Evolutionary conservation across 2,888 invertebrate genomes (phyloP).

Genomic region (Cheilosia vulpina): DNA sequence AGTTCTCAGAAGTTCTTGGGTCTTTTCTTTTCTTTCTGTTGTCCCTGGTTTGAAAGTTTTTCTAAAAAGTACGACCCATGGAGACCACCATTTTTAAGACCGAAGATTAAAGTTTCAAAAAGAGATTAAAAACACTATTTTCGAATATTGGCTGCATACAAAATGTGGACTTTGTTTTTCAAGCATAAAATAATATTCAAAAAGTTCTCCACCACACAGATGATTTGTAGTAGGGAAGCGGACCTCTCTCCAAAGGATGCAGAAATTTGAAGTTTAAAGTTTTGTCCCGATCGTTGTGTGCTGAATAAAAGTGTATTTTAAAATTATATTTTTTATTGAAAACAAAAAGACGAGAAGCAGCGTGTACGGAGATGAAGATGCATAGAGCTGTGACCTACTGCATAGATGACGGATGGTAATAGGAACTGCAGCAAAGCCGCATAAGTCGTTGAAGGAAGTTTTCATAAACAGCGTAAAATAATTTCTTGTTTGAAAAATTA

Average conservation of each 20-base stretch:
- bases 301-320: too few relatives aligned
- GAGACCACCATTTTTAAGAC: constrained; percentile 6
- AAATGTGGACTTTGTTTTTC: constrained; percentile 30
- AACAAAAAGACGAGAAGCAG: neutral
- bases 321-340: neutral
- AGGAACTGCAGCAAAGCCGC: too few relatives aligned
- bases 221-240: constrained; percentile 46
- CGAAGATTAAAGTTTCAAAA: constrained; percentile 37
- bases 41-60: constrained; percentile 16
- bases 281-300: neutral
- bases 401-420: too few relatives aligned
- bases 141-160: constrained; percentile 41
- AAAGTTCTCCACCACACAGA: constrained; percentile 42
- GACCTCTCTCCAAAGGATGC: neutral
- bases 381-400: too few relatives aligned
- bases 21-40: neutral
- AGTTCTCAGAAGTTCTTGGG: constrained; percentile 13
- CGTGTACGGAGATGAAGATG: too few relatives aligned
- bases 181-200: constrained; percentile 51
- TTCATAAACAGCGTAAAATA: too few relatives aligned
- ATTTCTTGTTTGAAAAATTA: too few relatives aligned
- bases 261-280: neutral
- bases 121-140: constrained; percentile 37
- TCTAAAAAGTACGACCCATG: neutral
- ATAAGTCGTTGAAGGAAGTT: too few relatives aligned